Evolutionary conservation across 2,888 invertebrate genomes (phyloP), one percentile per base, ranked within the genome.

Genomic region (Idaea dimidiata): DNA sequence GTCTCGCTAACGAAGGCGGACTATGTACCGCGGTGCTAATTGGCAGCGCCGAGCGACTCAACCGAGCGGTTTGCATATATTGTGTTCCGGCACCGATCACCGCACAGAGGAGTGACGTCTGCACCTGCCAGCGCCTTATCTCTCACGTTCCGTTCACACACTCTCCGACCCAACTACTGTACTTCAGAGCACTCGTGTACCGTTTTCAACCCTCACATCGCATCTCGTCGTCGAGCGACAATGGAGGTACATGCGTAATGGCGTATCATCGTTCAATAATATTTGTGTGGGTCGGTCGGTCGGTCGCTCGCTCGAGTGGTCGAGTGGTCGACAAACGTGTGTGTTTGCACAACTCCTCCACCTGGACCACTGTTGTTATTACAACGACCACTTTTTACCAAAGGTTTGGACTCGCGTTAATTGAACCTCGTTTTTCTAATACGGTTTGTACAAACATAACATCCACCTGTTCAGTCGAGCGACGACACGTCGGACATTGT

Each of bases 251-350:
- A 79, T 78, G 78, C 79, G 76, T 80, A 81, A 86, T 84, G 81
- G 84, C 83, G 77, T 83, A 86, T 86, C 86, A 85, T 84, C 83
- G 78, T 86, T 75, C 85, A 83, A 87, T 87, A 85, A 86, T 83
- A 85, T 87, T 87, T 84, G 83, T 56, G 72, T 69, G 72, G 67
- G 59, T 66, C 69, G 57, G 62, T 65, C 59, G 24, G 24, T 5
- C 24, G 24, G 3, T 24, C 24, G 24, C 24, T 24, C 24, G 24
- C 24, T 24, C 24, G 24, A 5, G 60, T 57, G 43, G 63, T 58
- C 67, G 76, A 72, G 76, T 79, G 82, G 75, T 80, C 74, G 72
- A 73, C 74, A 78, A 79, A 78, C 81, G 71, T 61, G 73, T 79
- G 79, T 80, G 79, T 79, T 76, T 76, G 69, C 71, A 66, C 67